These are phyloP conservation scores for Neosilurus hyrtlii DNA, from an alignment of 2,797 vertebrate genomes.

Conservation along the genomic window DNA sequence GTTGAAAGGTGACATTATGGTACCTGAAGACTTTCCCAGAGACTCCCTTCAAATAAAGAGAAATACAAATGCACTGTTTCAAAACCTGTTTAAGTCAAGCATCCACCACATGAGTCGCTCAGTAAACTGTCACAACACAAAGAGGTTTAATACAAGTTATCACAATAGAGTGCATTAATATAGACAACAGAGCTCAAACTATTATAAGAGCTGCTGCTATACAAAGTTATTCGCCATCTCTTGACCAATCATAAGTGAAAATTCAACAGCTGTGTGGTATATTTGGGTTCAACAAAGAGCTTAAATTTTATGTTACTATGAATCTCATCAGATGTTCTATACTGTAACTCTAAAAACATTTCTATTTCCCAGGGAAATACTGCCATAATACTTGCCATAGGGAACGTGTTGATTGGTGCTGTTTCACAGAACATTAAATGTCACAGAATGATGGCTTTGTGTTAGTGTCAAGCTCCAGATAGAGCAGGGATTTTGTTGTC, in stretches of 20 bases:
- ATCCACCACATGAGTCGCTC: background rate
- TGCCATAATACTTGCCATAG: background rate
- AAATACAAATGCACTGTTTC: background rate
- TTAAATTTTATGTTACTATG: background rate
- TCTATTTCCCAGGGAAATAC: background rate
- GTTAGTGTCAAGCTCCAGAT: conserved; percentile 25
- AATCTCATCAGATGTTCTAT: background rate
- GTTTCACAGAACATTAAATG: background rate
- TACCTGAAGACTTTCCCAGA: background rate
- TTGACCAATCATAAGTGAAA: background rate
- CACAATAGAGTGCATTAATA: background rate
- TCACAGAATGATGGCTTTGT: background rate
- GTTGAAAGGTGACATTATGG: background rate
- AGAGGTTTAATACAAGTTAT: background rate
- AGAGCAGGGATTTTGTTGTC: conserved; percentile 43
- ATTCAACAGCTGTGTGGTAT: background rate
- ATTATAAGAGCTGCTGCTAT: background rate
- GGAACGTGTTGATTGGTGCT: background rate
- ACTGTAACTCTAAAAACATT: background rate
- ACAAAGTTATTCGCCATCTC: background rate
- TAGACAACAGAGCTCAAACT: background rate
- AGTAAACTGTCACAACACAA: background rate
- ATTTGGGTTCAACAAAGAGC: background rate
- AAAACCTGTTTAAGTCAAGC: background rate
- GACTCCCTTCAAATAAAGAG: background rate